Percentiles rank a stretch among this genome's conserved stretches.
These are phyloP conservation scores for Syrista parreyssii DNA, from an alignment of 2,888 invertebrate genomes.

Conservation along the genomic window DNA sequence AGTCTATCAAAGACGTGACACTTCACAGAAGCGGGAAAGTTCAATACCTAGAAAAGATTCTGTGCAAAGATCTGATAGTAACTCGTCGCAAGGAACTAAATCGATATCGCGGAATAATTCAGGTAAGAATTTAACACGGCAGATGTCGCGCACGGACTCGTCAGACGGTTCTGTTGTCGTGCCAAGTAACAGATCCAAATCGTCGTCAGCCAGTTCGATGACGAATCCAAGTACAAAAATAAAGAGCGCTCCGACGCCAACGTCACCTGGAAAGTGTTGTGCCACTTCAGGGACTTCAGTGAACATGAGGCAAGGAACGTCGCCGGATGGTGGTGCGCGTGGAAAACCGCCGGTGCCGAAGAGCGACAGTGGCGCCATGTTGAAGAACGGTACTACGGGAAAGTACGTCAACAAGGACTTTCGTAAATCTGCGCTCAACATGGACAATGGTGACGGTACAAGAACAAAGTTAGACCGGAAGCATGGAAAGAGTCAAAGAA, in stretches of 20 bases:
- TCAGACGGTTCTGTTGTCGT: slow-evolving; percentile 50
- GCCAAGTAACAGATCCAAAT: slow-evolving; percentile 61
- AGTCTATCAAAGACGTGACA: slow-evolving; percentile 36
- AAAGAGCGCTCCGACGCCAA: slow-evolving; percentile 41
- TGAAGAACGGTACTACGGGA: slow-evolving; percentile 56
- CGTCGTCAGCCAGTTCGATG: slow-evolving; percentile 53
- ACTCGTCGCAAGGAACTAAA: slow-evolving; percentile 16
- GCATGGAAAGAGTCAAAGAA: slow-evolving; percentile 56
- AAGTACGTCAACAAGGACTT: slow-evolving; percentile 77
- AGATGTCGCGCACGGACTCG: slow-evolving; percentile 53
- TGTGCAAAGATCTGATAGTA: slow-evolving; percentile 31
- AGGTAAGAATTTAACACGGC: slow-evolving; percentile 48
- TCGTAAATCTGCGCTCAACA: slow-evolving; percentile 79
- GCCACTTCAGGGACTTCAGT: slow-evolving; percentile 31
- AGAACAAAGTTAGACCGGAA: slow-evolving; percentile 45
- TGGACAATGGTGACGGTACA: slow-evolving; percentile 65
- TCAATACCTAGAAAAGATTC: slow-evolving; percentile 37
- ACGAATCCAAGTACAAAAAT: slow-evolving; percentile 55
- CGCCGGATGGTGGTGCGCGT: slow-evolving; percentile 51
- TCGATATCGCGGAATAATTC: slow-evolving; percentile 45
- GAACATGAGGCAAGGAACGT: slow-evolving; percentile 47
- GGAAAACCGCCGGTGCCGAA: slow-evolving; percentile 68
- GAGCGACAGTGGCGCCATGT: slow-evolving; percentile 53
- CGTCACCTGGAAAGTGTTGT: slow-evolving; percentile 1
- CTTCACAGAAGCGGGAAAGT: slow-evolving; percentile 33